A percentile compares a stretch with the other conserved stretches of the same genome.
phyloP scores from a whole-genome alignment of 2,113 vertebrate species.

The Lophius piscatorius region DNA sequence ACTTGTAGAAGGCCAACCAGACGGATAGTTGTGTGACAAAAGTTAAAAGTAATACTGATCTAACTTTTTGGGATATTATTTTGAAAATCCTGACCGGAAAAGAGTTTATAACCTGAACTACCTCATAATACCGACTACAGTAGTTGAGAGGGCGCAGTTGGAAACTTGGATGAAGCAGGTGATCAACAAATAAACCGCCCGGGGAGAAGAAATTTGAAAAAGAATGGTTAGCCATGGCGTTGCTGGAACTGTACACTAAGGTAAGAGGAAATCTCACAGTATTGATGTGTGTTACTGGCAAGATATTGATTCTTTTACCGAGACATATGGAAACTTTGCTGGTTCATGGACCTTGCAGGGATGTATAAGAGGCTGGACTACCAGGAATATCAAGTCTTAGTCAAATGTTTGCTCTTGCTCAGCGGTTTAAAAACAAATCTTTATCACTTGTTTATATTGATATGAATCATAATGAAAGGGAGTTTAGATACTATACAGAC shows the following conservation, averaged over 20 bases:
- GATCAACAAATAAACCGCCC: slow-evolving; percentile 6
- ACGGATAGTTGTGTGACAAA: background rate
- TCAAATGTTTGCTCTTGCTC: too few species aligned
- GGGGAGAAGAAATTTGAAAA: background rate
- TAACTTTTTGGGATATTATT: slow-evolving; percentile 17
- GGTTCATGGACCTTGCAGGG: background rate
- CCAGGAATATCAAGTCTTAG: too few species aligned
- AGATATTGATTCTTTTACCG: background rate
- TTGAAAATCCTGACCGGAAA: slow-evolving; percentile 13
- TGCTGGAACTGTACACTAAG: slow-evolving; percentile 90
- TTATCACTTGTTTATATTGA: too few species aligned
- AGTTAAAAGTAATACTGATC: background rate
- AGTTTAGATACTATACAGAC: too few species aligned
- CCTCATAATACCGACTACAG: too few species aligned
- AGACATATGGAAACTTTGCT: slow-evolving; percentile 67
- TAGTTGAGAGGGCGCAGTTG: slow-evolving; percentile 15
- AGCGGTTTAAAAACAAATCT: too few species aligned
- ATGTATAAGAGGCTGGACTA: background rate
- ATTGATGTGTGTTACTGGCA: background rate
- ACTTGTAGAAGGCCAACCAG: too few species aligned
- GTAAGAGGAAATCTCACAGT: slow-evolving; percentile 70
- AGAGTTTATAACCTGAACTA: too few species aligned
- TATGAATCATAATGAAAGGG: too few species aligned
- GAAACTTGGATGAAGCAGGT: slow-evolving; percentile 36
- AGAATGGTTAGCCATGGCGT: slow-evolving; percentile 81